Base-by-base conservation (phyloP, 2,888 invertebrate genomes). In the Oxycera nigricornis region DNA sequence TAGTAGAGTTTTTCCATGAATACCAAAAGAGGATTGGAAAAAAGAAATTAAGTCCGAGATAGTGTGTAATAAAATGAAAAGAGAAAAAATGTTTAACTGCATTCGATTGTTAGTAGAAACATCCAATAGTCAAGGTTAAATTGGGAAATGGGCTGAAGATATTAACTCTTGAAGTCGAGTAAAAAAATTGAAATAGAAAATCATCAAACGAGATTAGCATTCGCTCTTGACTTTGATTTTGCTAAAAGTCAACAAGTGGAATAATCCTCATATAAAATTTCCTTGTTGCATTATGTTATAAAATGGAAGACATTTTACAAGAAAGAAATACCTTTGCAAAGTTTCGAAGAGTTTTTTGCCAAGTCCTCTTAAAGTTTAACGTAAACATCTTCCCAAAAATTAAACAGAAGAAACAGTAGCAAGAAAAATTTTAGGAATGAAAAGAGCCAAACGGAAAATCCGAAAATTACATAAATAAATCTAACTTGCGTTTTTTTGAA, bases 61-160 rank as follows among this genome's bases (percentile, higher is more conserved):
- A 22, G 24, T 11, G 4, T 55, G n/a, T n/a, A n/a, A n/a, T n/a
- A n/a, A n/a, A n/a, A n/a, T n/a, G 24, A 6, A 55, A n/a, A 55
- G 20, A 7, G 52, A 22, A 20, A 22, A 55, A 55, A 55, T 55
- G 9, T 9, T 20, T 24, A 17, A 46, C 17, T 55, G 52, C 22
- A 55, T 4, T n/a, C 52, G 4, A 55, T 22, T n/a, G 3, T 3
- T 17, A 55, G 11, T 2, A 9, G 24, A 22, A 24, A 55, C 20
- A 55, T 55, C 52, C 52, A 24, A 55, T 22, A 55, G 52, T 55
- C 52, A 55, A 55, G 52, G 52, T 55, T 55, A 55, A 55, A 7
- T 3, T 11, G 24, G 7, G 52, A 55, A 24, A 24, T 20, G 2
- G 4, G 52, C 24, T 55, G 7, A 24, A 55, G 3, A 55, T 24